Conservation (phyloP, 2,797 vertebrate species). For the Paratrypauchen microcephalus region DNA sequence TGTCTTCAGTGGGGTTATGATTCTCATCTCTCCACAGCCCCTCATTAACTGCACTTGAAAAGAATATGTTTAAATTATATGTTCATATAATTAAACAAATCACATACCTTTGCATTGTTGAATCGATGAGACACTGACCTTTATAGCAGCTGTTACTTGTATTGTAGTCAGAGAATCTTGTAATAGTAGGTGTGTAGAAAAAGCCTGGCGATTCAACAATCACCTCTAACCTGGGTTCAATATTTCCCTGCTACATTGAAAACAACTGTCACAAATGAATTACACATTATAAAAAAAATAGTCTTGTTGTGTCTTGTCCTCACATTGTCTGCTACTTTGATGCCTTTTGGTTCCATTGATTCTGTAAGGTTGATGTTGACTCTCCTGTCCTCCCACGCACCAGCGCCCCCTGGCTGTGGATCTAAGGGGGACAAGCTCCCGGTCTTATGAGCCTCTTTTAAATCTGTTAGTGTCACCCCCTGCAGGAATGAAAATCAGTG, state of each 20-base stretch:
- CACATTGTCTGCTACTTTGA: slow-evolving; percentile 76
- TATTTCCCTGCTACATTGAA: slow-evolving; percentile 61
- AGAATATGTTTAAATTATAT: neutral
- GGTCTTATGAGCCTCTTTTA: slow-evolving; percentile 87
- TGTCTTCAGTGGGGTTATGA: slow-evolving; percentile 70
- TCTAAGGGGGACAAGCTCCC: slow-evolving; percentile 76
- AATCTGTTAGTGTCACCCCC: slow-evolving; percentile 91
- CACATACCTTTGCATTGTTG: neutral
- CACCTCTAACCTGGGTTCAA: slow-evolving; percentile 57
- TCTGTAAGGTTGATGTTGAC: slow-evolving; percentile 14
- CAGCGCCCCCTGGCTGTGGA: slow-evolving; percentile 68
- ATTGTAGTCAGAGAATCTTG: slow-evolving; percentile 51
- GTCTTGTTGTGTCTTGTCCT: slow-evolving; percentile 6
- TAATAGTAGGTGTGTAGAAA: slow-evolving; percentile 58
- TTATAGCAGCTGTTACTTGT: slow-evolving; percentile 52
- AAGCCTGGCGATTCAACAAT: slow-evolving; percentile 68
- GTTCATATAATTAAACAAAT: neutral
- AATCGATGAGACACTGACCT: slow-evolving; percentile 44
- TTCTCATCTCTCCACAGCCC: slow-evolving; percentile 67
- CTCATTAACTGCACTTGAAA: slow-evolving; percentile 53
- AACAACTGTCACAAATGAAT: neutral
- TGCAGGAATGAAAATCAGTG: slow-evolving; percentile 41
- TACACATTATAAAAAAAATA: neutral
- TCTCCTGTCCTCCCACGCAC: slow-evolving; percentile 39
- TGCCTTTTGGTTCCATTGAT: slow-evolving; percentile 45